Percentiles rank a stretch among this genome's conserved stretches.
phyloP scores from a whole-genome alignment of 2,888 invertebrate genomes.

The Pristionchus fissidentatus region DNA sequence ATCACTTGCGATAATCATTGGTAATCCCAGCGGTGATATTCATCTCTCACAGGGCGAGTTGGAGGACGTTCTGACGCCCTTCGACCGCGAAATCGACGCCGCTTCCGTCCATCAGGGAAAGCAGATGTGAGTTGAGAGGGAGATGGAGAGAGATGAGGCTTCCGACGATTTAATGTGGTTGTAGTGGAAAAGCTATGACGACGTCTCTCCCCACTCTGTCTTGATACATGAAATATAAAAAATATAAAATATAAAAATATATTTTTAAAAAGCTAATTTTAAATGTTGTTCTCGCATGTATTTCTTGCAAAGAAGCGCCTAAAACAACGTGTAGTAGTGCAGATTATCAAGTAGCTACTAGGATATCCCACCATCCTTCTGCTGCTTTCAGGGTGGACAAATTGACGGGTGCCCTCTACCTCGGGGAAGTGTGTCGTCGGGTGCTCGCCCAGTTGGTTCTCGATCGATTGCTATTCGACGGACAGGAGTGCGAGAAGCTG shows the following conservation, averaged over 20 bases:
- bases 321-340: not conserved
- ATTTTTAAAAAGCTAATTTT: not conserved
- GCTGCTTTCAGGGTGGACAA: conserved; percentile 73
- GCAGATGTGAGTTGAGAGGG: conserved; percentile 73
- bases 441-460: conserved; percentile 72
- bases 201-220: no score
- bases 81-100: conserved; percentile 73
- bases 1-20: not conserved
- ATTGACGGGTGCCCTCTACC: conserved; percentile 75
- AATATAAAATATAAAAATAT: conserved; percentile 5
- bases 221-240: not conserved
- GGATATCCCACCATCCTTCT: not conserved
- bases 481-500: conserved; percentile 69
- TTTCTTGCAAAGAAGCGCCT: not conserved
- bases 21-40: no score
- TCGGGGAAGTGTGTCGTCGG: conserved; percentile 74
- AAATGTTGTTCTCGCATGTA: not conserved
- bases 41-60: conserved; percentile 70
- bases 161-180: no score
- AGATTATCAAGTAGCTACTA: not conserved
- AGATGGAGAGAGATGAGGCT: no score
- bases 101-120: conserved; percentile 75
- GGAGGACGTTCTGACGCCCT: conserved; percentile 71
- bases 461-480: conserved; percentile 72
- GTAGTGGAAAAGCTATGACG: no score